These are phyloP conservation scores for Ondatra zibethicus DNA, from an alignment of 2,113 vertebrate species.

Conservation along the genomic window DNA sequence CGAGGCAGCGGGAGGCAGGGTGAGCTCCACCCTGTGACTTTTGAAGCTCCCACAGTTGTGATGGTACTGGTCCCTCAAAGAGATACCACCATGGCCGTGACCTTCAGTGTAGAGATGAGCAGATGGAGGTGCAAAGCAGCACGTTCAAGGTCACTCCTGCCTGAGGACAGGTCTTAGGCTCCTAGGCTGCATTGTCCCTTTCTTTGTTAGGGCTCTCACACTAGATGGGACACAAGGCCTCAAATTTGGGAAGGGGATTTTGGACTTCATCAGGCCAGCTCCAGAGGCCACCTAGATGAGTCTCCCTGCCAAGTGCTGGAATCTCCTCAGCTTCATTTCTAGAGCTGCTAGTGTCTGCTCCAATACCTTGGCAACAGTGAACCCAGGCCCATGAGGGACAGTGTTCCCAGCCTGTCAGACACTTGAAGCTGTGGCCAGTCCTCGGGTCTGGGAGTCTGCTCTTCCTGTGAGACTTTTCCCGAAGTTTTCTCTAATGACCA, in stretches of 20 bases:
- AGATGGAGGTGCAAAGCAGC: not conserved
- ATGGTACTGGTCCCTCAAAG: not conserved
- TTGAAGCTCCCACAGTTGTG: not conserved
- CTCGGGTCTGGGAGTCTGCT: not conserved
- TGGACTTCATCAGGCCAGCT: not conserved
- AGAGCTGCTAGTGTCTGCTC: not conserved
- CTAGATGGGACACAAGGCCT: not conserved
- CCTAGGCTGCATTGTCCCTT: fast-evolving
- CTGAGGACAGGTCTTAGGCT: not conserved
- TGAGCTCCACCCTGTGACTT: too few relatives aligned
- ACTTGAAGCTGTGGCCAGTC: not conserved
- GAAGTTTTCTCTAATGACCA: not conserved
- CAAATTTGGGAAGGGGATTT: too few relatives aligned
- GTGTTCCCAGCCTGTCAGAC: not conserved
- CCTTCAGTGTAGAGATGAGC: not conserved
- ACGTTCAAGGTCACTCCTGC: not conserved
- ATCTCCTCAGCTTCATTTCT: not conserved
- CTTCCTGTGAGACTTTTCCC: not conserved
- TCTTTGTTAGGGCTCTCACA: not conserved
- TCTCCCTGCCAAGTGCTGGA: not conserved
- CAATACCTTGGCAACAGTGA: fast-evolving
- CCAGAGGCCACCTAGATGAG: too few relatives aligned
- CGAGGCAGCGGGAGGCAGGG: too few relatives aligned
- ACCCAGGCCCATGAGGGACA: not conserved
- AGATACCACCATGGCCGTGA: not conserved